Conservation (phyloP, 2,113 vertebrate species). For the Poicephalus gulielmi region DNA sequence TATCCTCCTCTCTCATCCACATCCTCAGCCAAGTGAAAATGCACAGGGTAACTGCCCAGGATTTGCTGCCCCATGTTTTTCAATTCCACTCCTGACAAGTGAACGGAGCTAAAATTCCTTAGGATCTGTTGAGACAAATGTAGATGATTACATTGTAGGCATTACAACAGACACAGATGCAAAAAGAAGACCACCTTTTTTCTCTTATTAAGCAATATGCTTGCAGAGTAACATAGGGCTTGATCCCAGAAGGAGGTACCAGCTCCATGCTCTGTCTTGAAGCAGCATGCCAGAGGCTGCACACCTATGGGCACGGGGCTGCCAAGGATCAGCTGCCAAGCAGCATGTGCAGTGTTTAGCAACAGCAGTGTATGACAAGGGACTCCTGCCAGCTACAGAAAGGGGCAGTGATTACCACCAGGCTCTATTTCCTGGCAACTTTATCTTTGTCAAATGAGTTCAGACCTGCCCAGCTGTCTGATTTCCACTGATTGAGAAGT, state of each 20-base stretch:
- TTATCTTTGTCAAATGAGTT: not conserved
- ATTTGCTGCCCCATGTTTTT: conserved; percentile 33
- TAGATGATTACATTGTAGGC: not conserved
- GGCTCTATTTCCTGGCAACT: not conserved
- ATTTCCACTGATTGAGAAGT: not conserved
- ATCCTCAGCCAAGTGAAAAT: conserved; percentile 40
- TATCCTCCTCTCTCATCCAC: conserved; percentile 48
- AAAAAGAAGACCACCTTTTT: not conserved
- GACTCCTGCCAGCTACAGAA: not conserved
- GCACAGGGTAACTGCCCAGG: conserved; percentile 39
- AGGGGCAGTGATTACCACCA: not conserved
- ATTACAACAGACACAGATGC: not conserved
- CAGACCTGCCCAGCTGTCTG: not conserved
- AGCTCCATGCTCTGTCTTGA: not conserved
- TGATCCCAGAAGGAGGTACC: not conserved
- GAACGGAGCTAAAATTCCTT: conserved; percentile 53
- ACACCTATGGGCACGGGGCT: not conserved
- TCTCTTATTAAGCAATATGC: not conserved
- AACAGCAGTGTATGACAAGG: not conserved
- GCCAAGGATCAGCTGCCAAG: not conserved
- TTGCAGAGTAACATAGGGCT: not conserved
- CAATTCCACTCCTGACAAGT: conserved; percentile 40
- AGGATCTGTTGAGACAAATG: conserved; percentile 61
- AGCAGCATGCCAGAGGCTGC: not conserved
- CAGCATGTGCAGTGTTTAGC: not conserved